Evolutionary conservation across 2,888 invertebrate species (phyloP).

Genomic region (Ecdyonurus torrentis): DNA sequence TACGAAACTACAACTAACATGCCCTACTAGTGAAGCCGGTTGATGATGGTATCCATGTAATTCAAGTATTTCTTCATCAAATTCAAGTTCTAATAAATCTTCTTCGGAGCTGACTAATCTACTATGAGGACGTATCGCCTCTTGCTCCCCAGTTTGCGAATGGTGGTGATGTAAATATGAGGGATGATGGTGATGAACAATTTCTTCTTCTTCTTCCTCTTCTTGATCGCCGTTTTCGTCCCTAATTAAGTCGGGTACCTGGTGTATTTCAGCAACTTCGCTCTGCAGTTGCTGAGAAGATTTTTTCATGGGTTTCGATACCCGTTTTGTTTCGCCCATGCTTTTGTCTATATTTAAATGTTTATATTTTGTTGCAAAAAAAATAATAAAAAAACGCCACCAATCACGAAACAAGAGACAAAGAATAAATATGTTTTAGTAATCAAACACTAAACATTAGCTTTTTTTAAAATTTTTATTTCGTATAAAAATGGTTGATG

Average conservation of each 20-base stretch:
- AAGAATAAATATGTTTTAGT: too few relatives aligned
- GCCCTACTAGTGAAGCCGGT: not conserved
- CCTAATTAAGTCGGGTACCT: not conserved
- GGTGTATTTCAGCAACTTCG: slow-evolving; percentile 3
- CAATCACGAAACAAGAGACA: too few relatives aligned
- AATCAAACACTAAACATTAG: too few relatives aligned
- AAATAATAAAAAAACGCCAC: too few relatives aligned
- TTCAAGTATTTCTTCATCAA: not conserved
- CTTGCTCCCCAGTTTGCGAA: not conserved
- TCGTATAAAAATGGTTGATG: too few relatives aligned
- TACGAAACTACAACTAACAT: not conserved
- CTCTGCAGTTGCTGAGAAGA: slow-evolving; percentile 8
- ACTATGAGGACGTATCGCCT: not conserved
- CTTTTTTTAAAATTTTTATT: too few relatives aligned
- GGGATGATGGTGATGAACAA: not conserved
- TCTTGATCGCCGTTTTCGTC: not conserved
- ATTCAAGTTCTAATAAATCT: not conserved
- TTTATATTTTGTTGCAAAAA: too few relatives aligned
- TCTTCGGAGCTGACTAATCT: not conserved
- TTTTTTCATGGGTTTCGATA: slow-evolving; percentile 9
- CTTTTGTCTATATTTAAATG: slow-evolving; percentile 5
- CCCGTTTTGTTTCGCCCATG: slow-evolving; percentile 10
- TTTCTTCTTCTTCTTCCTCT: not conserved
- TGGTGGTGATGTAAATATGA: not conserved
- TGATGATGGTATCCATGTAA: not conserved